Percentiles rank a stretch among this genome's conserved stretches.
Evolutionary conservation across 2,888 invertebrate genomes (phyloP).

Genomic region (Podabrus alpinus): DNA sequence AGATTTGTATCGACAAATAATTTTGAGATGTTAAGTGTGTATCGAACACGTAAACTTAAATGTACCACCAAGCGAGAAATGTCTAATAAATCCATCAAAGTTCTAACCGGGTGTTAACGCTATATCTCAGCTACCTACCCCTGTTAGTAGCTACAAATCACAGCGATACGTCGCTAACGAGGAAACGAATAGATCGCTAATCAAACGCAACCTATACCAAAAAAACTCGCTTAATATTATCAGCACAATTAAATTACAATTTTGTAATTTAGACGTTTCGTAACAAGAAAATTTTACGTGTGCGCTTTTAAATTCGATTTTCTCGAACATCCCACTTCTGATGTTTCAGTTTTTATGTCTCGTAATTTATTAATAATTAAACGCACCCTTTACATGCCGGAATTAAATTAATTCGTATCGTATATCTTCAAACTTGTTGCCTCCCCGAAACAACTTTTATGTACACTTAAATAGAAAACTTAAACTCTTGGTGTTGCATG

Average conservation of each 20-base stretch:
- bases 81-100: constrained; percentile 40
- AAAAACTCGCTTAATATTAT: background rate
- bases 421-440: background rate
- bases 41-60: constrained; percentile 25
- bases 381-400: background rate
- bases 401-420: background rate
- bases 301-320: background rate
- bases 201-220: constrained; percentile 22
- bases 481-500: background rate
- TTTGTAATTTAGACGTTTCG: background rate
- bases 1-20: background rate
- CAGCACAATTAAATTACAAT: background rate
- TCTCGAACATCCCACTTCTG: background rate
- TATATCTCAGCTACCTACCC: constrained; percentile 34
- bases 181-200: constrained; percentile 35
- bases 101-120: constrained; percentile 37
- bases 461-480: background rate
- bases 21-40: constrained; percentile 19
- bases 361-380: background rate
- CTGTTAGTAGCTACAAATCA: constrained; percentile 33
- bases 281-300: background rate
- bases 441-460: background rate
- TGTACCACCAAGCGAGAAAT: constrained; percentile 31
- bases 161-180: constrained; percentile 34
- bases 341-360: background rate